Evolutionary conservation across 2,888 invertebrate genomes (phyloP), one percentile per base, ranked within the genome.

Genomic region (Eubasilissa splendida): DNA sequence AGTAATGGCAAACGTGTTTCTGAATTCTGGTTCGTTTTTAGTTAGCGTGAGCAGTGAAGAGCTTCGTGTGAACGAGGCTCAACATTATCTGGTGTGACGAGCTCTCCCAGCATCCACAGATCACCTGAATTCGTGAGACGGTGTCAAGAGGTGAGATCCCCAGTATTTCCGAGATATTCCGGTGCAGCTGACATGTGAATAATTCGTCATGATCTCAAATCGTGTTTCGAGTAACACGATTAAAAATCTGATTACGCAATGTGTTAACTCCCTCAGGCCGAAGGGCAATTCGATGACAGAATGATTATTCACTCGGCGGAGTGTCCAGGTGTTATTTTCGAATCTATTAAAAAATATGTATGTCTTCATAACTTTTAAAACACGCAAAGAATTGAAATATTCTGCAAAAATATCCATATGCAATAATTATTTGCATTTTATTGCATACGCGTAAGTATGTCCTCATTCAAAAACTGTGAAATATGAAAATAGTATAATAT

Each of bases 71-170:
- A 63, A 63, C 63, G 12, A 63, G 33, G 31, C 31, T 33, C 33
- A 5, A 10, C 33, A 63, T 22, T 22, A 63, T 63, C 42, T 42
- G 42, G 33, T 63, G 42, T 33, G 63, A 68, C 53, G 53, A 22
- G 53, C 68, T 68, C 50, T 68, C 68, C 14, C 68, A 14, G 68
- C 68, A 68, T 68, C 52, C 53, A 50, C 68, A 53, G 52, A 68
- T 73, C 73, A 73, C 59, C 58, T 73, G 73, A n/a, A 42, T 58
- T 73, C 73, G 73, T 73, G 73, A 56, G 73, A 73, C 58, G 33
- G 42, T 58, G 56, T 73, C 73, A 58, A 59, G 58, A 73, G 73
- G 73, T 73, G 66, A 66, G 58, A 58, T 58, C 58, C 10, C 50
- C 66, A 14, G 66, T 50, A 68, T 14, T 68, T 8, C 53, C 63